Evolutionary conservation across 2,888 invertebrate genomes (phyloP).

Genomic region (Ochropacha duplaris): DNA sequence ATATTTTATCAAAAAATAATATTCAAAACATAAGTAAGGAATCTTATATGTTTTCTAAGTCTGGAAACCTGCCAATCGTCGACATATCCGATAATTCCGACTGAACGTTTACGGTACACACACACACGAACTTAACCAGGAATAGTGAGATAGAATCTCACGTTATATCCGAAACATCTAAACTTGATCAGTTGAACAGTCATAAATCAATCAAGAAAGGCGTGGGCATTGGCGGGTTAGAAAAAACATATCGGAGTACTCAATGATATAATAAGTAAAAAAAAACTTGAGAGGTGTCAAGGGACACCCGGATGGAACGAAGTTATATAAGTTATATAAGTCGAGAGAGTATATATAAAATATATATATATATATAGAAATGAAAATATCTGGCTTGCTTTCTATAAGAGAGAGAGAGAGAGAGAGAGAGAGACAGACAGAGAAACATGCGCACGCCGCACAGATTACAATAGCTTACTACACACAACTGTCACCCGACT

Average conservation of each 20-base stretch:
- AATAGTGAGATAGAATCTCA: slow-evolving; percentile 15
- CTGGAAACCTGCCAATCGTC: slow-evolving; percentile 25
- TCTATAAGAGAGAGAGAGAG: too few species aligned
- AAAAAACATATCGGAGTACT: slow-evolving; percentile 48
- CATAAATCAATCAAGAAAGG: slow-evolving; percentile 59
- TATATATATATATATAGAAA: too few species aligned
- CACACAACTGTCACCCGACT: too few species aligned
- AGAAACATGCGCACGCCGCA: too few species aligned
- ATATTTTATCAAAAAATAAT: background rate
- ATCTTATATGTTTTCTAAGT: slow-evolving; percentile 15
- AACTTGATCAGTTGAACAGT: slow-evolving; percentile 52
- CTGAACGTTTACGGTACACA: slow-evolving; percentile 17
- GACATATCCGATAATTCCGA: slow-evolving; percentile 25
- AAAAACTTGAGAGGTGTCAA: too few species aligned
- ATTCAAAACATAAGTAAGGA: background rate
- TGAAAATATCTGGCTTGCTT: too few species aligned
- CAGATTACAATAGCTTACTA: too few species aligned
- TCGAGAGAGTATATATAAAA: too few species aligned
- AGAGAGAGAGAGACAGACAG: too few species aligned
- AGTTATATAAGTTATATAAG: too few species aligned
- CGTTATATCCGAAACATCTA: slow-evolving; percentile 44
- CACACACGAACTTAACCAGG: slow-evolving; percentile 3
- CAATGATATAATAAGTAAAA: too few species aligned
- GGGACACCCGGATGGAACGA: too few species aligned
- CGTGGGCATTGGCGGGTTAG: slow-evolving; percentile 39